phyloP scores from a whole-genome alignment of 2,888 invertebrate species.

The Phyto melanocephala region DNA sequence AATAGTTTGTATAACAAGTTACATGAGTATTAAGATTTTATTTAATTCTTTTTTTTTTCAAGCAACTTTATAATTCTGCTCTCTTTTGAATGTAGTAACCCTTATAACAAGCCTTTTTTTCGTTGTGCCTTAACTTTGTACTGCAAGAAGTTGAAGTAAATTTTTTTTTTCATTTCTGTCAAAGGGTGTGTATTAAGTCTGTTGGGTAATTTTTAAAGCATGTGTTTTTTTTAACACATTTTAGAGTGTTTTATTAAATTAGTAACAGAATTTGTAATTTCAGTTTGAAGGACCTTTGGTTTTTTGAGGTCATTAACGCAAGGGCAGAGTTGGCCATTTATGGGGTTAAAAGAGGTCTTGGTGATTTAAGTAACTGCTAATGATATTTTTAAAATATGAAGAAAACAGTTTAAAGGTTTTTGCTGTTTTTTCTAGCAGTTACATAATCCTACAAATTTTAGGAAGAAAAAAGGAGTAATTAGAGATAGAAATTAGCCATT shows the following conservation, averaged over 20 bases:
- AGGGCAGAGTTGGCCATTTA: neutral
- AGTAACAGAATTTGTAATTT: neutral
- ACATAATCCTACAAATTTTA: no score
- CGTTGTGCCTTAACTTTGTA: neutral
- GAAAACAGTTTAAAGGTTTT: no score
- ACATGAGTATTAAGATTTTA: constrained; percentile 47
- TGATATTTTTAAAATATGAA: no score
- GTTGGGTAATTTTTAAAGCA: constrained; percentile 12
- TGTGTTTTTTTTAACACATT: neutral
- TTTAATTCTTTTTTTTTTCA: constrained; percentile 12
- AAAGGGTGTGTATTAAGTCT: neutral
- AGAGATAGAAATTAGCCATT: no score
- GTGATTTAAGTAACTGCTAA: no score
- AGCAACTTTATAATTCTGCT: constrained; percentile 35
- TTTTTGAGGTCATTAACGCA: constrained; percentile 37
- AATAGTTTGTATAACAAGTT: constrained; percentile 62
- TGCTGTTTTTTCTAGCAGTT: no score
- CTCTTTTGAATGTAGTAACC: neutral
- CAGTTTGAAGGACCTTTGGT: neutral
- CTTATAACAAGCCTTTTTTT: constrained; percentile 28
- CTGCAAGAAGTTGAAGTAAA: constrained; percentile 4
- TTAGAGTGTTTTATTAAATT: constrained; percentile 35
- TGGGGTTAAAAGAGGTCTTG: no score
- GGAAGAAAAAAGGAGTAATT: no score
- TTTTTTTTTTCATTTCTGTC: neutral